Conservation (phyloP, 2,888 invertebrate species). For the Eudemis profundana region DNA sequence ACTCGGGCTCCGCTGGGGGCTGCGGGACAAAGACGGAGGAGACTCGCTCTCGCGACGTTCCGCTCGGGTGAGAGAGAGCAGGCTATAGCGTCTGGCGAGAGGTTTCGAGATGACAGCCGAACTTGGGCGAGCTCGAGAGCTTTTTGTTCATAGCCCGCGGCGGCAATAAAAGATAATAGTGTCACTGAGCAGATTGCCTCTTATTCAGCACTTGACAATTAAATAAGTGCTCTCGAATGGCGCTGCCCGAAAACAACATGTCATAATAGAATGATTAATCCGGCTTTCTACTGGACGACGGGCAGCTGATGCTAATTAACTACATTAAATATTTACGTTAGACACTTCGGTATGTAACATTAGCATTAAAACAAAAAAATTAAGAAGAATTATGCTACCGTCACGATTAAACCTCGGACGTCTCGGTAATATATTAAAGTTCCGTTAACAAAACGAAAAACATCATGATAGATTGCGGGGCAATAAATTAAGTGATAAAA, state of each 20-base stretch:
- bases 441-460: conserved; percentile 23
- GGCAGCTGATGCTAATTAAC: conserved; percentile 80
- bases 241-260: conserved; percentile 71
- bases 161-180: conserved; percentile 79
- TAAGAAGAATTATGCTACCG: conserved; percentile 10
- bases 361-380: conserved; percentile 13
- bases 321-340: conserved; percentile 67
- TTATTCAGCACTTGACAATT: conserved; percentile 83
- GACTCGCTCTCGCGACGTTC: conserved; percentile 56
- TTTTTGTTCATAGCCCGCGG: conserved; percentile 79
- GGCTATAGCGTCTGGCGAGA: conserved; percentile 64
- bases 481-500: conserved; percentile 51
- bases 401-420: conserved; percentile 1
- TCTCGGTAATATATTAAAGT: conserved; percentile 6
- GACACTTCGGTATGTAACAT: conserved; percentile 36
- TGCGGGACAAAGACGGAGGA: conserved; percentile 74
- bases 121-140: conserved; percentile 78
- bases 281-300: conserved; percentile 74
- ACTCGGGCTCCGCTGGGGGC: conserved; percentile 81
- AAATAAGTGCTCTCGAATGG: conserved; percentile 80
- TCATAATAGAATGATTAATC: conserved; percentile 81
- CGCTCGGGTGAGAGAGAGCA: conserved; percentile 69
- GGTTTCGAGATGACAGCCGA: conserved; percentile 74
- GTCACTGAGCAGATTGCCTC: conserved; percentile 83
- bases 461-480: conserved; percentile 38